Evolutionary conservation across 1,140 invertebrate genomes (phyloP), one percentile per base, ranked within the genome.

Genomic region (Heliconius hermathena): DNA sequence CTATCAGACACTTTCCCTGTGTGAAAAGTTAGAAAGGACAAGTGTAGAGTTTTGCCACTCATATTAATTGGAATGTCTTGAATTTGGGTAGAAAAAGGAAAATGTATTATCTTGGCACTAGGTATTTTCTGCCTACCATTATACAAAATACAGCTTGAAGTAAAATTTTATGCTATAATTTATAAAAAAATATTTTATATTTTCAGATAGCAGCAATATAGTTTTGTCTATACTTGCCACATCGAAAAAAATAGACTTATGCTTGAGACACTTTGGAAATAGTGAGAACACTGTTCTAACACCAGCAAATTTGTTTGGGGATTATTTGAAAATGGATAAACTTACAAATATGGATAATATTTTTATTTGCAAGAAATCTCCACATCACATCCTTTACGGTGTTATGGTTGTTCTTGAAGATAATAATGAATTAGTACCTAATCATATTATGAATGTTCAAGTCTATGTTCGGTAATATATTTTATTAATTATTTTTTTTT

Each of bases 361-460:
- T 74, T 73, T 87, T 13, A 79, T 92, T 74, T 81, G 88, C 71
- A 91, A 81, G 71, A 76, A 66, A 41, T 89, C 88, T 26, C 88
- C 90, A 8, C 87, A 85, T 72, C 88, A 92, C 73, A 54, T 82
- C 29, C 74, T 93, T 8, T 79, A 92, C 85, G 90, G 92, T 9
- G 76, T 91, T 11, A 88, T 90, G 84, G 66, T 91, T 36, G 66
- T 89, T 26, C 83, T 84, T 73, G 5, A 84, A 16, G 80, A 81
- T 66, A 33, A 70, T 73, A 71, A 66, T 26, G 60, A 66, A 29
- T 16, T 70, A 18, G 71, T 80, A 75, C 71, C 49, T 73, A 46
- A 81, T 57, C 70, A 71, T 66, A 78, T 78, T 29, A 79, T 76
- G 70, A 81, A 82, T 73, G 36, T 90, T 33, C 36, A 82, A 74